phyloP scores from a whole-genome alignment of 1,140 invertebrate genomes.

The Portunus trituberculatus region DNA sequence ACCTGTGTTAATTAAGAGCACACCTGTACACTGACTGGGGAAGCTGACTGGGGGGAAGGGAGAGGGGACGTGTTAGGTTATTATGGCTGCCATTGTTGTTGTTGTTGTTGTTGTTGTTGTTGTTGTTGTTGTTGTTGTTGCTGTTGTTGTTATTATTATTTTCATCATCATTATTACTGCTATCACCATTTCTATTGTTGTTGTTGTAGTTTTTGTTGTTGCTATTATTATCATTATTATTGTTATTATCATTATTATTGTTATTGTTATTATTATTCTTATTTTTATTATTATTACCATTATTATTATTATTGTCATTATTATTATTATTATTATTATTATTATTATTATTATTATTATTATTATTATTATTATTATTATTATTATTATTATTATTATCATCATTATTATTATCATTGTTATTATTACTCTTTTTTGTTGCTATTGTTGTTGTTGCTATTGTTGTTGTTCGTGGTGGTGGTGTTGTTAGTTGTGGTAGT shows the following conservation, averaged over 20 bases:
- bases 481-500: neutral
- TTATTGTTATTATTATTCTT: neutral
- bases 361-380: neutral
- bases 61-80: neutral
- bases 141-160: too few relatives aligned
- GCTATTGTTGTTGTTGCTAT: neutral
- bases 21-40: neutral
- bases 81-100: neutral
- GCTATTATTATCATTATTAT: neutral
- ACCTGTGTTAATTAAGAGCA: conserved; percentile 14
- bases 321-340: neutral
- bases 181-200: too few relatives aligned
- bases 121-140: too few relatives aligned
- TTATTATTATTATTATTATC: neutral
- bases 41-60: neutral
- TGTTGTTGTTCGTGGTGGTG: too few relatives aligned
- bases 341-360: neutral
- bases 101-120: too few relatives aligned
- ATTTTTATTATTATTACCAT: neutral
- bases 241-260: neutral
- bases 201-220: too few relatives aligned
- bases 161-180: too few relatives aligned
- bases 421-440: neutral
- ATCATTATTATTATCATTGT: neutral
- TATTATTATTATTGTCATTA: neutral